Evolutionary conservation across 2,888 invertebrate genomes (phyloP).

Genomic region (Chrysolina oricalcia): DNA sequence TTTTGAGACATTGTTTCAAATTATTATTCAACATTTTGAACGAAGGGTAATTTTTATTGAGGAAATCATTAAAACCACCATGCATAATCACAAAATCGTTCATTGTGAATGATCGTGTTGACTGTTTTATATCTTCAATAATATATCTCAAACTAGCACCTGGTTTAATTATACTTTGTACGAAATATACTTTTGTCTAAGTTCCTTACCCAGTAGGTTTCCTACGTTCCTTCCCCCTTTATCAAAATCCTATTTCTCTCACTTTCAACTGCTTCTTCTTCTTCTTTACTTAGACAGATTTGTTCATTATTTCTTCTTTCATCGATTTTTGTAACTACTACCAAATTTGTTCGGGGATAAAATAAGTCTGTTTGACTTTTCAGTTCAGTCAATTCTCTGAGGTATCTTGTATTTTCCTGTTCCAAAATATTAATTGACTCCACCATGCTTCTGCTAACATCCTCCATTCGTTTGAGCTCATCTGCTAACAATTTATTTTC

Average conservation of each 20-base stretch:
- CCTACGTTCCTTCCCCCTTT: not conserved
- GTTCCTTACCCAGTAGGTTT: no score
- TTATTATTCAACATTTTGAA: slow-evolving; percentile 14
- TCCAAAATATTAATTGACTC: not conserved
- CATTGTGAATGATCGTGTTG: not conserved
- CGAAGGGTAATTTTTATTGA: slow-evolving; percentile 3
- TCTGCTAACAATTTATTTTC: slow-evolving; percentile 9
- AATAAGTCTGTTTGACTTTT: not conserved
- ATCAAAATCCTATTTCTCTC: not conserved
- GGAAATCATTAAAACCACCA: slow-evolving; percentile 10
- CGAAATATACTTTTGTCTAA: not conserved
- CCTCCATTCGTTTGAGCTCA: not conserved
- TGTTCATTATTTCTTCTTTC: not conserved
- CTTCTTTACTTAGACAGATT: not conserved
- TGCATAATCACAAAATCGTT: slow-evolving; percentile 21
- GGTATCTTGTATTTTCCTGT: not conserved
- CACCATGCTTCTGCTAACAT: slow-evolving; percentile 1
- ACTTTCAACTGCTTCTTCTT: not conserved
- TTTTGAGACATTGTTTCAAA: slow-evolving; percentile 18
- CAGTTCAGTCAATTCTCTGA: not conserved
- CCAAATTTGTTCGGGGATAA: no score
- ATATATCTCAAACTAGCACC: slow-evolving; percentile 7
- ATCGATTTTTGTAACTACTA: not conserved
- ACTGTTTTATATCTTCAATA: not conserved
- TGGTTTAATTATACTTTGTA: slow-evolving; percentile 21